These are phyloP conservation scores for Mythimna loreyi DNA, from an alignment of 2,888 invertebrate species.

Conservation along the genomic window DNA sequence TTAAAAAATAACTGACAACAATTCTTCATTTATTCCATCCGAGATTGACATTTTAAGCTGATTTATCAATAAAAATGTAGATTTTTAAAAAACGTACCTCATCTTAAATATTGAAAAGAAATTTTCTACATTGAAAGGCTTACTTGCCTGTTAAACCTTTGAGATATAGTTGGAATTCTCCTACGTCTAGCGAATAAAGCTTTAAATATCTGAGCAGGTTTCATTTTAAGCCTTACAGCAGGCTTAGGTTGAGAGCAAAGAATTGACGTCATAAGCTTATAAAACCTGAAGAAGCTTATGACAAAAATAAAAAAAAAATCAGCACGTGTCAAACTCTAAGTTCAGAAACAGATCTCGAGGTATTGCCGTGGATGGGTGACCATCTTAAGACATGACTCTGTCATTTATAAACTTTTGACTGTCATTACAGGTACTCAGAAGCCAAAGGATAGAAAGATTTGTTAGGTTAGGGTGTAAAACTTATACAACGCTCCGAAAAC, in stretches of 20 bases:
- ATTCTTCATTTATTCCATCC: neutral
- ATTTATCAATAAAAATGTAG: neutral
- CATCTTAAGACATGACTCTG: too few species aligned
- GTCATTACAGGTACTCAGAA: too few species aligned
- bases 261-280: neutral
- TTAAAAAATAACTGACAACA: neutral
- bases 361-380: too few species aligned
- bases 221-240: neutral
- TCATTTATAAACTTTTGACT: too few species aligned
- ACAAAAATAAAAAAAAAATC: too few species aligned
- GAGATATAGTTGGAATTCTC: neutral
- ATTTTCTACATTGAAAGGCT: neutral
- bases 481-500: neutral
- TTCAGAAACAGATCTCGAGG: too few species aligned
- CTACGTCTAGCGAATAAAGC: slow-evolving; percentile 1
- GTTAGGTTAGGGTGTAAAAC: neutral
- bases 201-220: slow-evolving; percentile 7
- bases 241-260: neutral
- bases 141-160: neutral
- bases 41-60: neutral
- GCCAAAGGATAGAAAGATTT: too few species aligned
- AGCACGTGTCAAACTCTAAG: too few species aligned
- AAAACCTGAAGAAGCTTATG: too few species aligned
- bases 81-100: neutral
- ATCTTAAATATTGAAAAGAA: neutral